Conservation (phyloP, 2,888 invertebrate species). For the Liopterus haemorrhoidalis region DNA sequence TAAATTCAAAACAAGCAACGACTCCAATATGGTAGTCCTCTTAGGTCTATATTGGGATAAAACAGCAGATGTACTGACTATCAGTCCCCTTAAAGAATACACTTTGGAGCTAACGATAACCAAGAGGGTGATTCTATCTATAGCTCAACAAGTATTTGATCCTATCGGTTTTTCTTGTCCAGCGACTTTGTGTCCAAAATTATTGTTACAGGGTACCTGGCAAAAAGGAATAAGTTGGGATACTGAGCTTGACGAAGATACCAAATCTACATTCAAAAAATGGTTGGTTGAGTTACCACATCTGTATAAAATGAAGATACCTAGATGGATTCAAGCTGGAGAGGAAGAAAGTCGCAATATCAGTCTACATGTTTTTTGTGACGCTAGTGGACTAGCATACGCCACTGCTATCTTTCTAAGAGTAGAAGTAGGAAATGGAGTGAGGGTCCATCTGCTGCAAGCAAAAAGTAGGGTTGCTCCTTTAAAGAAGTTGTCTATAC, state of each 20-base stretch:
- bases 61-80: too few species aligned
- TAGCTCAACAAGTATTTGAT: constrained; percentile 28
- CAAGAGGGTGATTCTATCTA: constrained; percentile 15
- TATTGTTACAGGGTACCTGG: constrained; percentile 29
- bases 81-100: too few species aligned
- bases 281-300: constrained; percentile 16
- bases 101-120: too few species aligned
- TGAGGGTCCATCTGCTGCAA: constrained; percentile 31
- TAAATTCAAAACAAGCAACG: too few species aligned
- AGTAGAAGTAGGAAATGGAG: constrained; percentile 17
- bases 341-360: constrained; percentile 13
- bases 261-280: constrained; percentile 25
- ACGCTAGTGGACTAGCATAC: constrained; percentile 34
- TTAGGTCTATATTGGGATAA: too few species aligned
- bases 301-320: constrained; percentile 26
- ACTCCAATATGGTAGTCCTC: too few species aligned
- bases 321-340: constrained; percentile 25
- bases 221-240: constrained; percentile 20
- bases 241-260: constrained; percentile 14
- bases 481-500: constrained; percentile 32
- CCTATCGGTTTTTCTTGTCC: constrained; percentile 30
- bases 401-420: constrained; percentile 32
- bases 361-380: constrained; percentile 34
- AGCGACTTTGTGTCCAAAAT: constrained; percentile 25
- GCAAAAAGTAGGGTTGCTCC: constrained; percentile 36